Conservation (phyloP, 2,797 vertebrate species). For the Dicrostonyx torquatus region DNA sequence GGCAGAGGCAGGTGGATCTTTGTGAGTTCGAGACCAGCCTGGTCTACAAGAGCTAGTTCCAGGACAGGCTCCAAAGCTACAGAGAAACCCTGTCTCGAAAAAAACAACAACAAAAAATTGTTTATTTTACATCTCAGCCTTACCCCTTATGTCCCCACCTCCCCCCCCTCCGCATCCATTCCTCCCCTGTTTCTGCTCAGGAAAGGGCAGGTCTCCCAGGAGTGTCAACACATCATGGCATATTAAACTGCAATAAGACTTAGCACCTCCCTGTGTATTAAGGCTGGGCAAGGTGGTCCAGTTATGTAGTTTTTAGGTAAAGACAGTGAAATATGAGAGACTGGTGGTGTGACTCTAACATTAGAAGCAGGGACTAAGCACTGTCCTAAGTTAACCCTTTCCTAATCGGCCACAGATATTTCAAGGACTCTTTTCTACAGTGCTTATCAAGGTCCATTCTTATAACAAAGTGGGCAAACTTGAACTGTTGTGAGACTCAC, state of each 20-base stretch:
- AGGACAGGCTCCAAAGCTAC: too few species aligned
- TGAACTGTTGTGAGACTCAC: neutral
- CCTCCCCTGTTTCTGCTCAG: neutral
- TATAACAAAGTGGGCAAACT: neutral
- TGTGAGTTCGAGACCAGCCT: too few species aligned
- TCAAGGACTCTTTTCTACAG: neutral
- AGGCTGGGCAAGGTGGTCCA: neutral
- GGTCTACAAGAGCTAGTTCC: too few species aligned
- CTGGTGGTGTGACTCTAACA: rapidly evolving
- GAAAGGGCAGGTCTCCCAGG: neutral
- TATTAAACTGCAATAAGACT: neutral
- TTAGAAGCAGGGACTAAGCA: neutral
- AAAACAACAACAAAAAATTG: too few species aligned
- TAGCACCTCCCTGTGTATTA: neutral
- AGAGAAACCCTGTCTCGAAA: too few species aligned
- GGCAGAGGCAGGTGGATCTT: too few species aligned
- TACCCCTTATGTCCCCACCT: neutral
- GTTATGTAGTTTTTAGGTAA: neutral
- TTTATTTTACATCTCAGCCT: neutral
- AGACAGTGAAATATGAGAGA: neutral
- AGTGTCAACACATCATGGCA: neutral
- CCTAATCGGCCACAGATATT: neutral
- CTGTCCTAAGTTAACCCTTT: neutral
- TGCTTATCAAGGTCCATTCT: too few species aligned
- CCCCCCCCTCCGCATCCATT: neutral